Evolutionary conservation across 2,888 invertebrate genomes (phyloP), one percentile per base, ranked within the genome.

Genomic region (Melikaiella ostensackeni): DNA sequence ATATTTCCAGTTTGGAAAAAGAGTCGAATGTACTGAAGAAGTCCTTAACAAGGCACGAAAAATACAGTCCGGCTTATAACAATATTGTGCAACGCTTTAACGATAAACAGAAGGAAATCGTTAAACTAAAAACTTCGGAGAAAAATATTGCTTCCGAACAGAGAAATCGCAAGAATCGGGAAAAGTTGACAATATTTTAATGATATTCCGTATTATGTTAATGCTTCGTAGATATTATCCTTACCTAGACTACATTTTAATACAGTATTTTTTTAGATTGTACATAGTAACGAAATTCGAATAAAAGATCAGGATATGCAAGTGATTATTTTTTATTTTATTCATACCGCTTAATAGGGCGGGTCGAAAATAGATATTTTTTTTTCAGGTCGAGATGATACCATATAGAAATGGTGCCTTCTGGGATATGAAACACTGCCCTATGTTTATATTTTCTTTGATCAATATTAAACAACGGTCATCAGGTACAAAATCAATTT

Each of bases 151-250:
- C 93, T 62, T 94, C 93, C 81, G 97, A 97, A 91, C 96, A 96
- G 87, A 94, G 92, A 84, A 93, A 94, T 64, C 93, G 97, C 81
- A 95, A 94, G 83, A 95, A 95, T 87, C 95, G 95, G 89, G 94
- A 94, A 84, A 96, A 96, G 92, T 93, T 97, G 92, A 94, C 95
- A 63, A 93, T 96, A 84, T 97, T 97, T 93, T 97, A 93, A 92
- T 84, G 77, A 4, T 57, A 11, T 57, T 13, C 13, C 63, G n/a
- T 42, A 73, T 70, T 73, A 33, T n/a, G 0, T n/a, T 63, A 35
- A n/a, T 33, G 35, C 33, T 30, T 24, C 24, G 24, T 57, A 57
- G 57, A 57, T 57, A 57, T n/a, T 57, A 57, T 13, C 21, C 24
- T 6, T 57, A 24, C 13, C n/a, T 50, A n/a, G 3, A 11, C 24